These are phyloP conservation scores for Galerucella calmariensis DNA, from an alignment of 2,888 invertebrate genomes.

Conservation along the genomic window DNA sequence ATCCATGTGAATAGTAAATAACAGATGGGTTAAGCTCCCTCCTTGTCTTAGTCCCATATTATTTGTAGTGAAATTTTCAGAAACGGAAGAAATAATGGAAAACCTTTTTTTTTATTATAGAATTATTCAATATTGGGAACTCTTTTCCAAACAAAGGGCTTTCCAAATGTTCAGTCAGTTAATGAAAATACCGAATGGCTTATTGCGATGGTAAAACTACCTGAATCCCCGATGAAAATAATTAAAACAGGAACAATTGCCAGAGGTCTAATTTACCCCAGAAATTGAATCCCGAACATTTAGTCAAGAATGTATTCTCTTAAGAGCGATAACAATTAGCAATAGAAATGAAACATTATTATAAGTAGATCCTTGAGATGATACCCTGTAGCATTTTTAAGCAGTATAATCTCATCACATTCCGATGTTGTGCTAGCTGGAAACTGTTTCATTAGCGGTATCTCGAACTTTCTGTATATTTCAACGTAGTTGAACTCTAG, in stretches of 20 bases:
- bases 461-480: conserved; percentile 43
- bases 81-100: no score
- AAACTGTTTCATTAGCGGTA: conserved; percentile 40
- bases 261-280: neutral
- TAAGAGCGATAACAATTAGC: conserved; percentile 23
- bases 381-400: conserved; percentile 15
- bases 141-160: no score
- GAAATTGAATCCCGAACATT: conserved; percentile 23
- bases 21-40: no score
- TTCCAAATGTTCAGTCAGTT: no score
- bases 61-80: no score
- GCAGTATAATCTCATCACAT: conserved; percentile 29
- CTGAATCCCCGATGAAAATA: neutral
- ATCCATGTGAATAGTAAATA: no score
- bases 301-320: conserved; percentile 15
- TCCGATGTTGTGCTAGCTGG: conserved; percentile 24
- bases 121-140: no score
- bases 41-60: no score
- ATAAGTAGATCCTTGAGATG: conserved; percentile 17
- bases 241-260: neutral
- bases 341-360: conserved; percentile 25
- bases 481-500: conserved; percentile 39
- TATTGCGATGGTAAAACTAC: neutral
- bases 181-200: no score
- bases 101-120: no score